These are phyloP conservation scores for Wasmannia auropunctata DNA, from an alignment of 1,140 invertebrate genomes.

Conservation along the genomic window DNA sequence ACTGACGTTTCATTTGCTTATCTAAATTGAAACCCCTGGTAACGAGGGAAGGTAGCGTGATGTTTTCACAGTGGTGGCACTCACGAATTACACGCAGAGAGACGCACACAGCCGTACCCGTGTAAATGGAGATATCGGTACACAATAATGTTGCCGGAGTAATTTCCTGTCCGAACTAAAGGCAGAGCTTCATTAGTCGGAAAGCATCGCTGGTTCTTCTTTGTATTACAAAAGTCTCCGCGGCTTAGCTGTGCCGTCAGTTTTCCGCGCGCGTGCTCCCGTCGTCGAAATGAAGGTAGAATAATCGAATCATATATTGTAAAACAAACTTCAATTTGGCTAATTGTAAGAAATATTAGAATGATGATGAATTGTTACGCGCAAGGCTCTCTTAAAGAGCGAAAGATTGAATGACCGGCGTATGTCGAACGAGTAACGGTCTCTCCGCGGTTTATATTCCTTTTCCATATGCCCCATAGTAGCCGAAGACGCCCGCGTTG, in stretches of 20 bases:
- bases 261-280: background rate
- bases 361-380: conserved; percentile 30
- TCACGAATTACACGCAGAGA: conserved; percentile 64
- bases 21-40: conserved; percentile 41
- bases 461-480: conserved; percentile 60
- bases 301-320: background rate
- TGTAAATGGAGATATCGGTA: conserved; percentile 65
- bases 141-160: conserved; percentile 78
- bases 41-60: conserved; percentile 28
- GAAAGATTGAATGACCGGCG: conserved; percentile 65
- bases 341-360: conserved; percentile 9
- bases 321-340: background rate
- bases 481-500: conserved; percentile 38
- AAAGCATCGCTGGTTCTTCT: conserved; percentile 77
- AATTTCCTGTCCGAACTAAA: conserved; percentile 79
- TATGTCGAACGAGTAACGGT: conserved; percentile 73
- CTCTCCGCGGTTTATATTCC: conserved; percentile 63
- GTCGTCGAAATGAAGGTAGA: background rate
- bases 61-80: conserved; percentile 39
- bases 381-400: conserved; percentile 48
- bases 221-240: conserved; percentile 40
- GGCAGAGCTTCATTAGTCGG: conserved; percentile 77
- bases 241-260: background rate
- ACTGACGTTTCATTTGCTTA: conserved; percentile 47
- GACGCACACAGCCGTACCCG: conserved; percentile 53